phyloP scores from a whole-genome alignment of 2,797 vertebrate species.

The Phrynocephalus forsythii region DNA sequence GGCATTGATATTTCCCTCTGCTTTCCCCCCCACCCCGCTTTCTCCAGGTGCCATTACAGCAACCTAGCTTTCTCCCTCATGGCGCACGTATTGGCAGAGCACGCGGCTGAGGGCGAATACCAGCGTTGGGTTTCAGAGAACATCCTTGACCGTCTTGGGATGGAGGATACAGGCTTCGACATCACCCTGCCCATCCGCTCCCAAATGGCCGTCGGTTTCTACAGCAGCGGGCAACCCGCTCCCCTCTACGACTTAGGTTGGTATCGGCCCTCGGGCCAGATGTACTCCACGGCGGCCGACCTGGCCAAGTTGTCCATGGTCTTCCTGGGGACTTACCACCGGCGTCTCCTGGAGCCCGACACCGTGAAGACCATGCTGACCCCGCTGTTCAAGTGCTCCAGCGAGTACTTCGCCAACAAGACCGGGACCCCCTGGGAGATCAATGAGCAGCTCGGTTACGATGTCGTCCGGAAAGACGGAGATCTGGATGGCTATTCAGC shows the following conservation, averaged over 20 bases:
- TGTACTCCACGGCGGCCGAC: slow-evolving; percentile 93
- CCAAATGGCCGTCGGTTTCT: slow-evolving; percentile 91
- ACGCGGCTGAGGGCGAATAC: slow-evolving; percentile 84
- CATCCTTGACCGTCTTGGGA: slow-evolving; percentile 88
- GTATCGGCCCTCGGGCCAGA: slow-evolving; percentile 95
- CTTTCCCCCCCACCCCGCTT: background rate
- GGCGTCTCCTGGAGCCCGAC: slow-evolving; percentile 86
- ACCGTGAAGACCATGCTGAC: slow-evolving; percentile 91
- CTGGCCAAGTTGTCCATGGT: slow-evolving; percentile 92
- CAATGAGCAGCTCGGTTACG: slow-evolving; percentile 88
- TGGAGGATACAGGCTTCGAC: slow-evolving; percentile 94
- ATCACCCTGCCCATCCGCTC: slow-evolving; percentile 80
- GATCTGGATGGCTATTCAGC: slow-evolving; percentile 94
- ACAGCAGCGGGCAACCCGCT: slow-evolving; percentile 84
- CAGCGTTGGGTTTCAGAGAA: slow-evolving; percentile 91
- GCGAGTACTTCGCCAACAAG: slow-evolving; percentile 91
- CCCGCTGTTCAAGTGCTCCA: slow-evolving; percentile 87
- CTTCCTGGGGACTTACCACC: slow-evolving; percentile 87
- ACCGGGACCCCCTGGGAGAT: slow-evolving; percentile 96
- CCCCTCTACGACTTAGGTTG: slow-evolving; percentile 94
- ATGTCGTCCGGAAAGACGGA: slow-evolving; percentile 90
- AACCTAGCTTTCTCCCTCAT: slow-evolving; percentile 93
- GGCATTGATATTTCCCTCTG: background rate
- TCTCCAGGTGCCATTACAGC: slow-evolving; percentile 93
- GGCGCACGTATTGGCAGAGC: slow-evolving; percentile 89